Percentiles rank a stretch among this genome's conserved stretches.
Evolutionary conservation across 2,797 vertebrate species (phyloP).

Genomic region (Microctenopoma stevenorrisi): DNA sequence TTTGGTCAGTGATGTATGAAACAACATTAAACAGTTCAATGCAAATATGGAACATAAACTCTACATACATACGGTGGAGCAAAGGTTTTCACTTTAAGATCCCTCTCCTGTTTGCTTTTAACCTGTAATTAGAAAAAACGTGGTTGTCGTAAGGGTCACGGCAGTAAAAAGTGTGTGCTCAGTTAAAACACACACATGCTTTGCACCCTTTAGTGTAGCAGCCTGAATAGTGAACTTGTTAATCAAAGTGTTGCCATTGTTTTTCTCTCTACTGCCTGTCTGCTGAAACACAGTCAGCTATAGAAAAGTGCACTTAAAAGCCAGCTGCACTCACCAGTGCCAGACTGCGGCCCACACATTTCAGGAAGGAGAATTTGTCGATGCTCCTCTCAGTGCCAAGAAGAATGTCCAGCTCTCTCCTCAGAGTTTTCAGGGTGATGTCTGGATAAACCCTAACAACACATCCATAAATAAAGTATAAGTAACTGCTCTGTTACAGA

Average conservation of each 20-base stretch:
- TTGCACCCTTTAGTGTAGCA: slow-evolving; percentile 40
- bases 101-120: slow-evolving; percentile 90
- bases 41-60: background rate
- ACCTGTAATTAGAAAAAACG: slow-evolving; percentile 81
- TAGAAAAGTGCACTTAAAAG: slow-evolving; percentile 41
- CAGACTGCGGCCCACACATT: slow-evolving; percentile 92
- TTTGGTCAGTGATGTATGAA: background rate
- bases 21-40: background rate
- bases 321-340: slow-evolving; percentile 86
- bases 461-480: background rate
- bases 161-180: slow-evolving; percentile 40
- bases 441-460: slow-evolving; percentile 87
- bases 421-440: slow-evolving; percentile 85
- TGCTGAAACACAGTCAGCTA: slow-evolving; percentile 40
- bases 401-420: slow-evolving; percentile 83
- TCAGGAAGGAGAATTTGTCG: slow-evolving; percentile 91
- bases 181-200: slow-evolving; percentile 9
- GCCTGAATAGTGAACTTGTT: slow-evolving; percentile 48
- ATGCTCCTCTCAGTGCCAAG: slow-evolving; percentile 81
- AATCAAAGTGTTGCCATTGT: slow-evolving; percentile 59
- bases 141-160: slow-evolving; percentile 8
- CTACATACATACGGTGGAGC: slow-evolving; percentile 91
- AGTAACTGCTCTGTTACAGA: background rate
- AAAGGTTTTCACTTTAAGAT: slow-evolving; percentile 92
- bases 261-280: slow-evolving; percentile 35